phyloP scores from a whole-genome alignment of 2,797 vertebrate genomes.

The Monodelphis domestica region DNA sequence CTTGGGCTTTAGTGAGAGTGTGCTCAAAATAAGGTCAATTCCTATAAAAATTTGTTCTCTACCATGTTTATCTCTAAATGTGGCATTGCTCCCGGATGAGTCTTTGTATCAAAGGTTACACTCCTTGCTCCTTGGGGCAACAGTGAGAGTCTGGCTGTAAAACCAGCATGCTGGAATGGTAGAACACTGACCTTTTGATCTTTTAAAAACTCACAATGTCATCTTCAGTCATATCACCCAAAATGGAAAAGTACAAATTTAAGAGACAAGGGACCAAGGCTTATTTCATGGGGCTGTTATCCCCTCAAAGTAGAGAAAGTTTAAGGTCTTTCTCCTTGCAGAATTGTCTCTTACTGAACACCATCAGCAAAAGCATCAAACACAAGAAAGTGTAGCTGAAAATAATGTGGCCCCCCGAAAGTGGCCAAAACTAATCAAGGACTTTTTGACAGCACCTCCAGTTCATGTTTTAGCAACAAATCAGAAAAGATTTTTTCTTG shows the following conservation, averaged over 20 bases:
- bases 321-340: not conserved
- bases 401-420: not conserved
- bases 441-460: not conserved
- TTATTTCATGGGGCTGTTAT: not conserved
- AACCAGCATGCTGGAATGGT: not conserved
- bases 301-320: not conserved
- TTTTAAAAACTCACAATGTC: not conserved
- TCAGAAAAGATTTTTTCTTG: not conserved
- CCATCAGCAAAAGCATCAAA: not conserved
- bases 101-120: not conserved
- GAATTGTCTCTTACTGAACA: not conserved
- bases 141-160: not conserved
- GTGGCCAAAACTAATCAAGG: not conserved
- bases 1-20: not conserved
- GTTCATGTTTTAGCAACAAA: not conserved
- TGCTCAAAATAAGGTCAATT: not conserved
- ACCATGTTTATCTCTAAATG: not conserved
- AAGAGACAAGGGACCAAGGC: not conserved
- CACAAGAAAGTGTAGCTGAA: not conserved
- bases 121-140: not conserved
- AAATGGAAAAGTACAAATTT: not conserved
- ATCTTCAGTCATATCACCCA: not conserved
- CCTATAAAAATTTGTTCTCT: not conserved
- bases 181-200: not conserved
- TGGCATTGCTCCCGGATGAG: not conserved